phyloP scores from a whole-genome alignment of 2,888 invertebrate species.

The Seira musarum region DNA sequence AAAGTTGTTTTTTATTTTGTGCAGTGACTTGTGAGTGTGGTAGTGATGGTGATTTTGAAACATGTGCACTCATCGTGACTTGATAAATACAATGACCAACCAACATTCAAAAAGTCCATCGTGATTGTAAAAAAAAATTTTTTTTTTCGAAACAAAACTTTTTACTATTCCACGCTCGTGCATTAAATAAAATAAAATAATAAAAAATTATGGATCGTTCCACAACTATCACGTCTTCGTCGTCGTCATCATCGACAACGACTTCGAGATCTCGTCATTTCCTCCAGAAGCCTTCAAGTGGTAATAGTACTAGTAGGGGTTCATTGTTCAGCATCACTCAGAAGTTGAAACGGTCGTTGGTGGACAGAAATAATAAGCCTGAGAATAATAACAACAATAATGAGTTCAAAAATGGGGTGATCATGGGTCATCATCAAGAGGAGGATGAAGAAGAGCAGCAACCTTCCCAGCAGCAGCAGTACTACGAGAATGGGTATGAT shows the following conservation, averaged over 20 bases:
- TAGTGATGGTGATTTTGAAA: neutral
- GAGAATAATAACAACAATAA: slow-evolving; percentile 23
- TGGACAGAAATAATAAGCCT: neutral
- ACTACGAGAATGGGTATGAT: neutral
- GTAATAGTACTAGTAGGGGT: neutral
- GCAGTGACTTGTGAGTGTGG: neutral
- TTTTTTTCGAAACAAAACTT: slow-evolving; percentile 13
- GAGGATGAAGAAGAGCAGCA: slow-evolving; percentile 24
- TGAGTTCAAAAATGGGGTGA: neutral
- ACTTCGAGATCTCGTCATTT: neutral
- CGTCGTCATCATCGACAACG: neutral
- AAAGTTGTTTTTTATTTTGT: neutral
- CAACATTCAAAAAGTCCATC: too few relatives aligned
- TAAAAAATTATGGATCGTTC: neutral
- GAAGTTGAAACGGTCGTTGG: neutral
- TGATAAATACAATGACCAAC: too few relatives aligned
- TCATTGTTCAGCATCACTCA: slow-evolving; percentile 1
- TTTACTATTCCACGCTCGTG: neutral
- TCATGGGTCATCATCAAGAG: slow-evolving; percentile 16
- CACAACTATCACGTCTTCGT: neutral
- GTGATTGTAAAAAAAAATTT: slow-evolving; percentile 1
- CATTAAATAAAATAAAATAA: neutral
- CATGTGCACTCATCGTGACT: neutral
- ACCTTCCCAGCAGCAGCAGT: neutral
- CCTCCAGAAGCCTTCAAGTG: neutral